A percentile compares a stretch with the other conserved stretches of the same genome.
phyloP scores from a whole-genome alignment of 64 coral and sea anemone species.

The Acropora tenuis region DNA sequence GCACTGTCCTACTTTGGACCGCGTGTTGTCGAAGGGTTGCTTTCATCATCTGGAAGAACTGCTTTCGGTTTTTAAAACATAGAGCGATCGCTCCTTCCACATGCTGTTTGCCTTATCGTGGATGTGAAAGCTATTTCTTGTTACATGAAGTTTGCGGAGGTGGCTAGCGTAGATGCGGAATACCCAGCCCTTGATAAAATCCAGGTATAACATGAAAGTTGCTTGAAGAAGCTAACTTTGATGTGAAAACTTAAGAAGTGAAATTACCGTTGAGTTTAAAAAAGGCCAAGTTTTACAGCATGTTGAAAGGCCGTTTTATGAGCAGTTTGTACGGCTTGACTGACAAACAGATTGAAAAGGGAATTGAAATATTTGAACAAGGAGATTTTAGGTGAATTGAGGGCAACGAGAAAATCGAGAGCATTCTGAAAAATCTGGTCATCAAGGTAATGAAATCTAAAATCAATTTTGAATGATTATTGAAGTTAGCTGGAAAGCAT shows the following conservation, averaged over 20 bases:
- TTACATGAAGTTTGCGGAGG: neutral
- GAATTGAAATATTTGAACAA: slow-evolving; percentile 1
- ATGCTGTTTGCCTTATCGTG: neutral
- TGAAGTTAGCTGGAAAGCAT: too few species aligned
- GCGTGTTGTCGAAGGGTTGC: neutral
- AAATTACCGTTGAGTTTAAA: neutral
- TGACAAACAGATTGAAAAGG: slow-evolving; percentile 12
- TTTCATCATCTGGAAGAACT: neutral
- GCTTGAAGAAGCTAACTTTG: neutral
- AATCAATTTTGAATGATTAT: neutral
- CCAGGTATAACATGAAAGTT: neutral
- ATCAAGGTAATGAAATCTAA: neutral
- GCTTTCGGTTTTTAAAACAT: neutral
- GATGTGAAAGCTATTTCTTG: neutral
- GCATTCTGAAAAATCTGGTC: neutral
- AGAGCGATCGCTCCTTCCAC: neutral
- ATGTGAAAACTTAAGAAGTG: neutral
- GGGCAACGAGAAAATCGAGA: neutral
- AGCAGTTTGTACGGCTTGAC: neutral
- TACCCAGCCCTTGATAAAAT: neutral
- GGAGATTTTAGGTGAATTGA: neutral
- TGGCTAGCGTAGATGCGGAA: neutral
- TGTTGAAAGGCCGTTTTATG: neutral
- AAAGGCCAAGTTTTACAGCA: slow-evolving; percentile 2
- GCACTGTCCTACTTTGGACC: neutral